phyloP scores from a whole-genome alignment of 2,888 invertebrate species.

The Drosophila sordidula region DNA sequence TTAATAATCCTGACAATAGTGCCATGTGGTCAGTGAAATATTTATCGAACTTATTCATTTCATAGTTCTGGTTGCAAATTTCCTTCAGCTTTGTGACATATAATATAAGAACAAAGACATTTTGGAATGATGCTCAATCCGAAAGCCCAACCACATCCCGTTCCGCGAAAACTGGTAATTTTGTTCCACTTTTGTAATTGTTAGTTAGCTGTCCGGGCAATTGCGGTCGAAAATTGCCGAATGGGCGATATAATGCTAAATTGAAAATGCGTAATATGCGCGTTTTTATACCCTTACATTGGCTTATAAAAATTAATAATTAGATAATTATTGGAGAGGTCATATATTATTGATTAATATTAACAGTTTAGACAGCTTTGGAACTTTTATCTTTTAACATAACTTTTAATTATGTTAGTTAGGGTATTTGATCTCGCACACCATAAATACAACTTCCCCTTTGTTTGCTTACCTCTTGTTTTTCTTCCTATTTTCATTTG shows the following conservation, averaged over 20 bases:
- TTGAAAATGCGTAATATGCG: slow-evolving; percentile 1
- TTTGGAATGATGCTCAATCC: neutral
- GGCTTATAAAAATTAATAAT: neutral
- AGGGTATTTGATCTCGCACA: neutral
- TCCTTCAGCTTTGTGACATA: neutral
- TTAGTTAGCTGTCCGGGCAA: neutral
- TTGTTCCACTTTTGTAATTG: neutral
- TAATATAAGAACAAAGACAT: slow-evolving; percentile 8
- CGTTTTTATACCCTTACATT: neutral
- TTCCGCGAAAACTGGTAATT: neutral
- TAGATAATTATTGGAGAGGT: too few species aligned
- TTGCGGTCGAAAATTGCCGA: neutral
- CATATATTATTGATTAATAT: too few species aligned
- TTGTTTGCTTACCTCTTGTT: neutral
- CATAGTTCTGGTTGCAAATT: slow-evolving; percentile 11
- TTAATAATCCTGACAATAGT: slow-evolving; percentile 13
- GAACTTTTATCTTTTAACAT: neutral
- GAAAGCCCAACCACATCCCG: neutral
- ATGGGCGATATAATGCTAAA: slow-evolving; percentile 7
- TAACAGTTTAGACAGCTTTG: too few species aligned
- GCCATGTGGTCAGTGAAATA: neutral
- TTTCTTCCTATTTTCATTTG: slow-evolving; percentile 9
- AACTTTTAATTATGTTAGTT: too few species aligned
- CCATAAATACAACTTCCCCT: neutral
- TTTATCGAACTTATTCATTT: slow-evolving; percentile 18